These are phyloP conservation scores for Hippolais icterina DNA, from an alignment of 2,113 vertebrate species.

Conservation along the genomic window DNA sequence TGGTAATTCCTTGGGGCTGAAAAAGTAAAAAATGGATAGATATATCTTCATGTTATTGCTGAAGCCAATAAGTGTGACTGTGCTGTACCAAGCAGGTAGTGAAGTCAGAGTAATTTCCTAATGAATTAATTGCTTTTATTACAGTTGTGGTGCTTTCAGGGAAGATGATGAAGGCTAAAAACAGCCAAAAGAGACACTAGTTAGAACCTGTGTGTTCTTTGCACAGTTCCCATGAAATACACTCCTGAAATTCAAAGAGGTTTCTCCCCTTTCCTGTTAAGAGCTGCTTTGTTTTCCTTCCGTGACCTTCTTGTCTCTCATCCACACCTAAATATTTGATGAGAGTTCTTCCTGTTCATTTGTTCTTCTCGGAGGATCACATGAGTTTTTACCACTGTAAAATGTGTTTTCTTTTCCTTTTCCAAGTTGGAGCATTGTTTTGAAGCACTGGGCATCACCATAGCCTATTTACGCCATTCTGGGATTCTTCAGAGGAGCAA, in stretches of 20 bases:
- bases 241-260: neutral
- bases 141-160: neutral
- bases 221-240: neutral
- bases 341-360: neutral
- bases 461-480: constrained; percentile 22
- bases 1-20: neutral
- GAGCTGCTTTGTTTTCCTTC: neutral
- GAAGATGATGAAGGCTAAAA: neutral
- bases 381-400: neutral
- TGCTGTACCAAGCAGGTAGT: neutral
- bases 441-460: neutral
- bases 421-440: neutral
- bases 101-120: neutral
- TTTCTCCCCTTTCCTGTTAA: neutral
- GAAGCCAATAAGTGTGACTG: neutral
- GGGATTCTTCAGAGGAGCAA: neutral
- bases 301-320: neutral
- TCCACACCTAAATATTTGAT: constrained; percentile 24
- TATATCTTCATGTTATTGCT: neutral
- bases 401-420: neutral
- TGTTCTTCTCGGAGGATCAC: neutral
- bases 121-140: neutral
- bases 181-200: neutral
- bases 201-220: neutral
- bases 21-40: neutral